Conservation (phyloP, 2,113 vertebrate genomes). For the Mastomys natalensis region DNA sequence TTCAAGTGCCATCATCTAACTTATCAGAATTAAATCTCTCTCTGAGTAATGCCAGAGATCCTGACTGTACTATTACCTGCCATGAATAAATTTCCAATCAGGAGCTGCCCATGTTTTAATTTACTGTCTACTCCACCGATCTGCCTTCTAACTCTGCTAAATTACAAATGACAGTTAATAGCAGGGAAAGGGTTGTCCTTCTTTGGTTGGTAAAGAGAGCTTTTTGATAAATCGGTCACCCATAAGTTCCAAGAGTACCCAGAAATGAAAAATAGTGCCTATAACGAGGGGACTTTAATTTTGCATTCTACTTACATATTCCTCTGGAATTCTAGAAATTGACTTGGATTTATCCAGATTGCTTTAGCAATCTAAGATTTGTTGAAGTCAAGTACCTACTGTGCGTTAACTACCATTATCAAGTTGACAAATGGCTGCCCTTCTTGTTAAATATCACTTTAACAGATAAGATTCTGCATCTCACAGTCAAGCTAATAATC, state of each 20-base stretch:
- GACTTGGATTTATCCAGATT: not conserved
- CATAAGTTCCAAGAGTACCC: slow-evolving; percentile 49
- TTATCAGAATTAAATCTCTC: slow-evolving; percentile 80
- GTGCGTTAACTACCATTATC: not conserved
- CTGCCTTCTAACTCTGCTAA: slow-evolving; percentile 74
- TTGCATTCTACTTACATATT: slow-evolving; percentile 34
- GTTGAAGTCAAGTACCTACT: not conserved
- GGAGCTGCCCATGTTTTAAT: slow-evolving; percentile 80
- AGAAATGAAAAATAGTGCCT: slow-evolving; percentile 45
- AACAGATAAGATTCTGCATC: not conserved
- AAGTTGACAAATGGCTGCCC: not conserved
- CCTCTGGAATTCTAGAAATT: not conserved
- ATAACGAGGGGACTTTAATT: not conserved
- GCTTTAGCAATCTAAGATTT: not conserved
- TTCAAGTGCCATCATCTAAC: slow-evolving; percentile 78
- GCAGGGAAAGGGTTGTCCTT: slow-evolving; percentile 60
- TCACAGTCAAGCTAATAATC: not conserved
- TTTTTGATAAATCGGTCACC: slow-evolving; percentile 65
- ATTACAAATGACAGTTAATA: slow-evolving; percentile 80
- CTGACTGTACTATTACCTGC: slow-evolving; percentile 78
- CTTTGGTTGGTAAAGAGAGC: slow-evolving; percentile 63
- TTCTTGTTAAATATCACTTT: slow-evolving; percentile 34
- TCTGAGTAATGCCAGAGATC: slow-evolving; percentile 67
- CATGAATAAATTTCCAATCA: slow-evolving; percentile 83
- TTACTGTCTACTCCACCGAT: slow-evolving; percentile 76